A percentile compares a stretch with the other conserved stretches of the same genome.
These are phyloP conservation scores for Trimorus sp. DNA, from an alignment of 2,888 invertebrate species.

Conservation along the genomic window DNA sequence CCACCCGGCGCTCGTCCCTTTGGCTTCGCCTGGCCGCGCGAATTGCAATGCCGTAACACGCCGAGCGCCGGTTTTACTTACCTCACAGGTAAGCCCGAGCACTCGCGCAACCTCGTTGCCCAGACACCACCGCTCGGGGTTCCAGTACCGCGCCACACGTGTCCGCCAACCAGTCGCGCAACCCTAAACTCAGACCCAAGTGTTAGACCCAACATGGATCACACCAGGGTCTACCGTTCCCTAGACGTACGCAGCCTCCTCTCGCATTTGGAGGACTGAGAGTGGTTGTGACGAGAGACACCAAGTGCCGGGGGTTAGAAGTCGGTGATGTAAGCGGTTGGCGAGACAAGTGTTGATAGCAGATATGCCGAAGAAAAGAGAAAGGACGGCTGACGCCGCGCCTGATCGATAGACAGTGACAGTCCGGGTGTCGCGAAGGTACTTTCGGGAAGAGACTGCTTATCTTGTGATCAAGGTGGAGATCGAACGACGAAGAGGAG, in stretches of 20 bases:
- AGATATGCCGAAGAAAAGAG: constrained; percentile 56
- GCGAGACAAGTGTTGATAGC: constrained; percentile 32
- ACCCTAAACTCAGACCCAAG: background rate
- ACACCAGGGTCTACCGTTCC: constrained; percentile 47
- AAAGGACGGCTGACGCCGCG: constrained; percentile 43
- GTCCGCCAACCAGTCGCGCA: background rate
- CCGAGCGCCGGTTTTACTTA: constrained; percentile 79
- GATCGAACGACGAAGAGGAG: no score
- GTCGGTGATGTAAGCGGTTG: constrained; percentile 12
- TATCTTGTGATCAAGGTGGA: no score
- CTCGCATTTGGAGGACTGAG: constrained; percentile 38
- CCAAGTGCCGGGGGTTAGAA: background rate
- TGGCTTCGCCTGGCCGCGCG: constrained; percentile 66
- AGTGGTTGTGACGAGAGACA: background rate
- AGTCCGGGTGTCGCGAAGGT: constrained; percentile 23
- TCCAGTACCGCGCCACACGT: constrained; percentile 64
- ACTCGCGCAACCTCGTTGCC: constrained; percentile 70
- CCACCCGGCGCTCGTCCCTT: constrained; percentile 50
- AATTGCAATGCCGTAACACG: constrained; percentile 81
- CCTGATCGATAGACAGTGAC: constrained; percentile 51
- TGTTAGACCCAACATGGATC: constrained; percentile 54
- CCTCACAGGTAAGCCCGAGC: constrained; percentile 79
- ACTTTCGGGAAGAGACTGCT: constrained; percentile 35
- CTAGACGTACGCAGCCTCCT: constrained; percentile 31
- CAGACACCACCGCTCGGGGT: constrained; percentile 49